A percentile compares a stretch with the other conserved stretches of the same genome.
Conservation (phyloP, 2,113 vertebrate genomes). For the Malurus elegans region DNA sequence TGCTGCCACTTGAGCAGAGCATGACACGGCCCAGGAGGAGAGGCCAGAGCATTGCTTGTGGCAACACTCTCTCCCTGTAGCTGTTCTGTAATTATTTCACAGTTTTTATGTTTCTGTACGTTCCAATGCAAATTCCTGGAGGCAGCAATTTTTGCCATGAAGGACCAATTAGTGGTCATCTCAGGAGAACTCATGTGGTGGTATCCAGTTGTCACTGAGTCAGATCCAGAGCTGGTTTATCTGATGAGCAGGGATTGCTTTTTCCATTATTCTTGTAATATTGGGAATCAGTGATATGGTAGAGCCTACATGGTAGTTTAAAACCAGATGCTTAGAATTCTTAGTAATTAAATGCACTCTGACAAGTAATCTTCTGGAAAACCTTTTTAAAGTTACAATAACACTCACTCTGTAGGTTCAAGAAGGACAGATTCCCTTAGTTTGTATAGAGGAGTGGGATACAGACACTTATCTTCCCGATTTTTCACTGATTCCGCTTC, state of each 20-base stretch:
- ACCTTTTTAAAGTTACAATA: neutral
- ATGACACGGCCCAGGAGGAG: neutral
- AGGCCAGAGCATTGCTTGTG: slow-evolving; percentile 23
- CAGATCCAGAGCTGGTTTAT: neutral
- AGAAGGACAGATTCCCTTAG: neutral
- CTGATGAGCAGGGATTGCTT: neutral
- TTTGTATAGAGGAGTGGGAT: neutral
- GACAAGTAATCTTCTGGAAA: neutral
- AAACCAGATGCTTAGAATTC: neutral
- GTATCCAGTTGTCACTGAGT: neutral
- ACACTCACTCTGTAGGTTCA: neutral
- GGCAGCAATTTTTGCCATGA: slow-evolving; percentile 20
- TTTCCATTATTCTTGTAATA: neutral
- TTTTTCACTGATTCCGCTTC: neutral
- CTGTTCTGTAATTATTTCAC: slow-evolving; percentile 65
- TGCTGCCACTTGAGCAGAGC: neutral
- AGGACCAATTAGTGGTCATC: slow-evolving; percentile 51
- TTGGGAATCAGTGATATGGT: neutral
- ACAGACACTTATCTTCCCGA: neutral
- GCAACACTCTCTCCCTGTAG: slow-evolving; percentile 33
- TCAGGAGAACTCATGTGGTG: slow-evolving; percentile 9
- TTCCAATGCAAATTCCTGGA: slow-evolving; percentile 65
- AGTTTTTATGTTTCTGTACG: slow-evolving; percentile 29
- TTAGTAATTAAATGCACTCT: neutral
- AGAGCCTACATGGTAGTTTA: neutral